phyloP scores from a whole-genome alignment of 2,113 vertebrate species.

The Hippocampus guttulatus region DNA sequence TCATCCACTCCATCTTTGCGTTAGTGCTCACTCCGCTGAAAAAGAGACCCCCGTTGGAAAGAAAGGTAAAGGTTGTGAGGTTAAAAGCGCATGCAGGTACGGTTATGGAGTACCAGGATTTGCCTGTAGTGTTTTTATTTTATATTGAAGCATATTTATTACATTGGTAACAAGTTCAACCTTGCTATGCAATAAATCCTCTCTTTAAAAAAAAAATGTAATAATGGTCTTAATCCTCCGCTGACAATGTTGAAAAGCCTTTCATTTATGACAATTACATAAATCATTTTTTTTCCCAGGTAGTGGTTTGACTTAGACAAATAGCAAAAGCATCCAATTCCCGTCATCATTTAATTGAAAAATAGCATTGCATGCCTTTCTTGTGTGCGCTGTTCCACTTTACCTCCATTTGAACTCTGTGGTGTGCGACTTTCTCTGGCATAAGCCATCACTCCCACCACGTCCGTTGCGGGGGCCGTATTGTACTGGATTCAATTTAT shows the following conservation, averaged over 20 bases:
- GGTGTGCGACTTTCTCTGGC: conserved; percentile 42
- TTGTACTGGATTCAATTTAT: conserved; percentile 58
- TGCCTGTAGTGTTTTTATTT: background rate
- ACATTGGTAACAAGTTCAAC: background rate
- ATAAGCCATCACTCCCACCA: conserved; percentile 34
- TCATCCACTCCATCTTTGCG: conserved; percentile 49
- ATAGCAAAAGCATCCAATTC: background rate
- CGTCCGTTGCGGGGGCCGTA: conserved; percentile 39
- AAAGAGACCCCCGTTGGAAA: background rate
- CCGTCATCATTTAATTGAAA: conserved; percentile 3
- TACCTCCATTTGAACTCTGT: conserved; percentile 59
- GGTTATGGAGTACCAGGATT: background rate
- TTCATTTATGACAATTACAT: background rate
- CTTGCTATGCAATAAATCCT: background rate
- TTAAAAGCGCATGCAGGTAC: background rate
- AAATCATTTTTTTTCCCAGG: background rate
- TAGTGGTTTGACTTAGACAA: background rate
- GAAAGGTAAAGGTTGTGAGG: background rate
- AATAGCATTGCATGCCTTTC: conserved; percentile 28
- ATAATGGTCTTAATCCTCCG: background rate
- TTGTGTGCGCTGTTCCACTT: conserved; percentile 38
- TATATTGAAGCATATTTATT: background rate
- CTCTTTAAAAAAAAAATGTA: background rate
- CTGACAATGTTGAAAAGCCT: background rate
- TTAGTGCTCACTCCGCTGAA: conserved; percentile 29